phyloP scores from a whole-genome alignment of 2,797 vertebrate genomes.

The Intellagama lesueurii region DNA sequence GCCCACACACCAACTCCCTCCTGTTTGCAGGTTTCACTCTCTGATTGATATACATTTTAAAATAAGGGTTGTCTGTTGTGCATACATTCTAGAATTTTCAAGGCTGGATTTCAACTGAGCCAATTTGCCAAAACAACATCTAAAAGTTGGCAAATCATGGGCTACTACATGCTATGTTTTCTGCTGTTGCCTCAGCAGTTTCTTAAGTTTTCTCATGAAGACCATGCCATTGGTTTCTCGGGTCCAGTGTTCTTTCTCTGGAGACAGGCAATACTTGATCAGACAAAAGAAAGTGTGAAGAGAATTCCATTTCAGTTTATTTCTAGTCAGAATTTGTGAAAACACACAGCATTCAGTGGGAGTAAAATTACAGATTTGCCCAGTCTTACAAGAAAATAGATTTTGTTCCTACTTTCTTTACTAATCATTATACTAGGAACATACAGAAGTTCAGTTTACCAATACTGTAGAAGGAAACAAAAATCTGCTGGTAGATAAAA shows the following conservation, averaged over 20 bases:
- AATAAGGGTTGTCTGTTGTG: not conserved
- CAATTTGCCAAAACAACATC: not conserved
- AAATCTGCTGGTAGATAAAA: no score
- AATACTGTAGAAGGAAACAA: conserved; percentile 9
- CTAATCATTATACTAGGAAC: not conserved
- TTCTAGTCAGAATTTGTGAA: not conserved
- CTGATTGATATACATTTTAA: conserved; percentile 7
- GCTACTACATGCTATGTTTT: conserved; percentile 60
- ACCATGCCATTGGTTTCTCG: conserved; percentile 57
- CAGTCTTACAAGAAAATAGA: not conserved
- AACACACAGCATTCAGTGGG: not conserved
- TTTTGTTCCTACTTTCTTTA: not conserved
- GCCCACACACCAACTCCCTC: not conserved
- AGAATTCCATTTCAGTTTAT: not conserved
- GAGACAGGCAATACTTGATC: conserved; percentile 39
- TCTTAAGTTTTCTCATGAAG: conserved; percentile 56
- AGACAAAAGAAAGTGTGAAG: conserved; percentile 15
- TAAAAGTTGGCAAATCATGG: conserved; percentile 54
- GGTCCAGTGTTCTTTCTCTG: conserved; percentile 54
- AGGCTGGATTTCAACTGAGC: not conserved
- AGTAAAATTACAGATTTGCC: not conserved
- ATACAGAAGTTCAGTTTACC: not conserved
- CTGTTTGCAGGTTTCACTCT: not conserved
- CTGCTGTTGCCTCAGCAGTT: conserved; percentile 55
- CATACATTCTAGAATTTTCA: not conserved